phyloP scores from a whole-genome alignment of 2,888 invertebrate genomes.

The Drosophila yooni region DNA sequence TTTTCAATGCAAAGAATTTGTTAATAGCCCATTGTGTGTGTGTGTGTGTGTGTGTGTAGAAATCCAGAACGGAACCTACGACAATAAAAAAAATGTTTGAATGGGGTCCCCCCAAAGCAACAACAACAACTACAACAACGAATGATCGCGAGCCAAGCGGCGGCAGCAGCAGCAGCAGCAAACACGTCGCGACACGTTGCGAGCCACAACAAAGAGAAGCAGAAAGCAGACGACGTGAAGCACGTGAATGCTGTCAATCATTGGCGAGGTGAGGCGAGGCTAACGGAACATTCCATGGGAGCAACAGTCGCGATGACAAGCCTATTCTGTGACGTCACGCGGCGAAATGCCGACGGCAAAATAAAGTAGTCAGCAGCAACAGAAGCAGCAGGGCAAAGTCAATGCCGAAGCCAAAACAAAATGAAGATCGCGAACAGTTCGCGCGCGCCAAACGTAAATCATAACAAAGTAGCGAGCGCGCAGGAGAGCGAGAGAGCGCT shows the following conservation, averaged over 20 bases:
- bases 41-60: conserved; percentile 4
- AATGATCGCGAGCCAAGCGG: conserved; percentile 1
- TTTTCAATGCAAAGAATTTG: neutral
- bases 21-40: conserved; percentile 1
- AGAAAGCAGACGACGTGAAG: conserved; percentile 62
- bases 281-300: conserved; percentile 62
- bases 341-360: conserved; percentile 75
- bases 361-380: conserved; percentile 8
- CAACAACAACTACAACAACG: conserved; percentile 10
- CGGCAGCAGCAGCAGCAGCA: conserved; percentile 3
- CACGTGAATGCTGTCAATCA: conserved; percentile 81
- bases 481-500: conserved; percentile 18
- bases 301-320: conserved; percentile 44
- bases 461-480: conserved; percentile 72
- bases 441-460: conserved; percentile 70
- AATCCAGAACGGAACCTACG: conserved; percentile 50
- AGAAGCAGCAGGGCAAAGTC: conserved; percentile 15
- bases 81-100: conserved; percentile 58
- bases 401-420: conserved; percentile 52
- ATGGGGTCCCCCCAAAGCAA: conserved; percentile 20
- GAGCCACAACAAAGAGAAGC: conserved; percentile 13
- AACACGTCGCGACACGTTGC: conserved; percentile 7
- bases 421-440: conserved; percentile 51
- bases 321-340: conserved; percentile 68
- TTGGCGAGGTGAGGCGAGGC: conserved; percentile 36